Evolutionary conservation across 1,140 invertebrate genomes (phyloP), one percentile per base, ranked within the genome.

Genomic region (Scaptodrosophila lebanonensis): DNA sequence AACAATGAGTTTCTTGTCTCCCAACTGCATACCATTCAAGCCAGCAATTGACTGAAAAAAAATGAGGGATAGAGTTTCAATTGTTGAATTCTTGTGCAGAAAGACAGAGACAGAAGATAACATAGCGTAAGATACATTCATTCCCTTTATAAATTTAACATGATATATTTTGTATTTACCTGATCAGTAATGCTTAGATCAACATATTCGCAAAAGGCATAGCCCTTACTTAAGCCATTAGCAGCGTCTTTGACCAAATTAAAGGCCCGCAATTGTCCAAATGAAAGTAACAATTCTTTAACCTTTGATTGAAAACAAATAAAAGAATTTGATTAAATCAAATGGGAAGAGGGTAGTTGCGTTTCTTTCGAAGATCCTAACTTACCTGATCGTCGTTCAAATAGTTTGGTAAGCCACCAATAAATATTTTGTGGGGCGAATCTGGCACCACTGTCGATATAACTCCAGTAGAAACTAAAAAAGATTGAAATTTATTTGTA

Each of bases 351-450:
- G n/a, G n/a, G n/a, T n/a, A n/a, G n/a, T n/a, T n/a, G n/a, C n/a
- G n/a, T n/a, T n/a, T n/a, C n/a, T n/a, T n/a, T n/a, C n/a, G n/a
- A n/a, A n/a, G n/a, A n/a, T 13, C 20, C 13, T 25, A 8, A 69
- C 89, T 91, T 94, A 99, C 97, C 95, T 99, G 98, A 88, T 99
- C 98, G 89, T 99, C 98, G 87, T 98, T 99, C 48, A 99, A 91
- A 91, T 99, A 99, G 89, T 97, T 99, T 29, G 98, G 98, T 62
- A 99, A 90, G 70, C 98, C 98, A 76, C 98, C 98, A 88, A 99
- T 98, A 90, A 99, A 99, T 84, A 99, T 98, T 91, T 95, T 99
- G 90, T 93, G 97, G 70, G 98, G 97, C 9, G 98, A 99, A 90
- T 99, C 98, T 73, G 94, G 93, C 62, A 99, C 96, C 62, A 98